A percentile compares a stretch with the other conserved stretches of the same genome.
These are phyloP conservation scores for Acanthornis magna DNA, from an alignment of 2,797 vertebrate species.

Conservation along the genomic window DNA sequence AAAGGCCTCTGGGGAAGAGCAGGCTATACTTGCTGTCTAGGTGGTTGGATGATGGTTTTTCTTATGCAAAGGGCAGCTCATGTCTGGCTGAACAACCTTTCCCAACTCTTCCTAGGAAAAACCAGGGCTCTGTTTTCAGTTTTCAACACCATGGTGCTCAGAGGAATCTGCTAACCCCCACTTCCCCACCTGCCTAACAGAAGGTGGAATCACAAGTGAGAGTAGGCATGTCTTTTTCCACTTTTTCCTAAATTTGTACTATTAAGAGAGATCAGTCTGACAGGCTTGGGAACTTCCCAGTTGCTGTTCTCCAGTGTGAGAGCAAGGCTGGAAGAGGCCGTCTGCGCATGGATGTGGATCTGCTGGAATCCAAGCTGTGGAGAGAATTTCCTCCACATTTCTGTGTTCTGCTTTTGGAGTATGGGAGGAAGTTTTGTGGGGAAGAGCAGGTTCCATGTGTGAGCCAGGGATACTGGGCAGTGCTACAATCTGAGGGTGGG, in stretches of 20 bases:
- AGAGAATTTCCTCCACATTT: background rate
- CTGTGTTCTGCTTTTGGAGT: background rate
- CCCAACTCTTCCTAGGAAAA: background rate
- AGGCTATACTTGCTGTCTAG: background rate
- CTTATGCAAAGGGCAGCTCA: background rate
- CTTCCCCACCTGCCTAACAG: fast-evolving
- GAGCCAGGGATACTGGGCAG: background rate
- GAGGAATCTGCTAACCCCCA: background rate
- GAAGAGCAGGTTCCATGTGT: fast-evolving
- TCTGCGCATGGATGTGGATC: background rate
- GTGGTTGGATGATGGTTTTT: background rate
- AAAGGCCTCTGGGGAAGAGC: background rate
- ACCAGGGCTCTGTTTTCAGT: background rate
- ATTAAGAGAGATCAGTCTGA: background rate
- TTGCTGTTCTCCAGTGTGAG: background rate
- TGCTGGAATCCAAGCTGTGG: background rate
- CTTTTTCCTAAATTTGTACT: background rate
- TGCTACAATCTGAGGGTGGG: background rate
- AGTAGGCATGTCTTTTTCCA: background rate
- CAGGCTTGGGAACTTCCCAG: background rate
- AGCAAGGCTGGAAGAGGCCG: background rate
- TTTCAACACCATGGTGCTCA: background rate
- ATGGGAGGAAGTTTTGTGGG: background rate
- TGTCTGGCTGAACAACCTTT: background rate
- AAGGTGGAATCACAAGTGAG: background rate